A percentile compares a stretch with the other conserved stretches of the same genome.
Conservation (phyloP, 2,113 vertebrate genomes). For the Dipodomys stephensi region DNA sequence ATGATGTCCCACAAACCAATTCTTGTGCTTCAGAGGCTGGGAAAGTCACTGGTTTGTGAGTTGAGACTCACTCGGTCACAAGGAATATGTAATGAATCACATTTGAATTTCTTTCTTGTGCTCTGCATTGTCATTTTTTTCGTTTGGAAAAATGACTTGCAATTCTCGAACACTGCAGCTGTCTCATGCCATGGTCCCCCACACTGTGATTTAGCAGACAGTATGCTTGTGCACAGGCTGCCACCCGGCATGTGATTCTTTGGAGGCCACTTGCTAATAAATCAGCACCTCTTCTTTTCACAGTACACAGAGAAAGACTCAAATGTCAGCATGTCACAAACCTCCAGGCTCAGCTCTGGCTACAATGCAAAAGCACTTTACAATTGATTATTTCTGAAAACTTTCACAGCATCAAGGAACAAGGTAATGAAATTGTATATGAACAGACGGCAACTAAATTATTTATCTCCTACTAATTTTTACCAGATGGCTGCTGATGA, state of each 20-base stretch:
- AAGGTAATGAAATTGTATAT: conserved; percentile 65
- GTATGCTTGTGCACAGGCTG: neutral
- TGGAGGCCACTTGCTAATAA: conserved; percentile 57
- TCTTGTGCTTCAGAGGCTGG: neutral
- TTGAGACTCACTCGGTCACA: neutral
- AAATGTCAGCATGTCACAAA: conserved; percentile 47
- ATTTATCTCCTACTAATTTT: conserved; percentile 79
- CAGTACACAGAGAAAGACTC: conserved; percentile 11
- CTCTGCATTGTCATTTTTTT: neutral
- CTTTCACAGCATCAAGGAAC: conserved; percentile 67
- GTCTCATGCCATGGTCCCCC: neutral
- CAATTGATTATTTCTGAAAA: conserved; percentile 75
- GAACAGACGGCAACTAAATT: conserved; percentile 77
- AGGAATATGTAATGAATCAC: neutral
- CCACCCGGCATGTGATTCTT: neutral
- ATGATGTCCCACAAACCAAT: conserved; percentile 30
- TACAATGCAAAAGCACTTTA: conserved; percentile 48
- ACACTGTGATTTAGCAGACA: conserved; percentile 2
- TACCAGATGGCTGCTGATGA: conserved; percentile 71
- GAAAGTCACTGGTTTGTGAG: neutral
- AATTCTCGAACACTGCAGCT: neutral
- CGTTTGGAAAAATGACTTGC: conserved; percentile 25
- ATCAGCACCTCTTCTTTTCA: neutral
- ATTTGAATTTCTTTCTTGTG: neutral
- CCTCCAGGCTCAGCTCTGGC: neutral